Percentiles rank a stretch among this genome's conserved stretches.
phyloP scores from a whole-genome alignment of 1,140 invertebrate genomes.

The Trypoxylus dichotomus region DNA sequence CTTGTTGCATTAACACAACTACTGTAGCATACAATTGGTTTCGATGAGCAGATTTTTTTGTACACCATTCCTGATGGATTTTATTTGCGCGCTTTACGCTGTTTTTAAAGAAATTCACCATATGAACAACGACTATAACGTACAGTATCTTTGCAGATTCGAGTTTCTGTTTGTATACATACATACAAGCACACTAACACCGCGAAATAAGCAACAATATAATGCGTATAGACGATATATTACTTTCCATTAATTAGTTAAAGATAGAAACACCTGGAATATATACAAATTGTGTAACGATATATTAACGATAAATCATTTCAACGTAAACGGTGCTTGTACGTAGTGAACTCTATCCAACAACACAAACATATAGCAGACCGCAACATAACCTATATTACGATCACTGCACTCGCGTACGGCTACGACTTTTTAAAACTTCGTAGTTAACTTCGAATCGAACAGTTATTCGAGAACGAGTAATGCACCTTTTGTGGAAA shows the following conservation, averaged over 20 bases:
- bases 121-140: constrained; percentile 4
- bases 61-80: constrained; percentile 31
- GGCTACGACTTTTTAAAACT: background rate
- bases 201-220: background rate
- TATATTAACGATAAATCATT: constrained; percentile 17
- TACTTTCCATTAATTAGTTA: constrained; percentile 1
- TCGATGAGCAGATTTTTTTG: constrained; percentile 20
- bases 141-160: background rate
- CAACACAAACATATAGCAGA: background rate
- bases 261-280: background rate
- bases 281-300: background rate
- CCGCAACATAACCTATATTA: constrained; percentile 17
- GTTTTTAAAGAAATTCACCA: constrained; percentile 25
- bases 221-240: background rate
- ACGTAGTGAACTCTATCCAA: background rate
- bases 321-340: background rate
- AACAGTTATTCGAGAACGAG: background rate
- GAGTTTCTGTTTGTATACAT: background rate
- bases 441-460: background rate
- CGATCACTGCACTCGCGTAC: background rate
- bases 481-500: background rate
- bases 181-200: background rate
- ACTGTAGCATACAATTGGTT: background rate
- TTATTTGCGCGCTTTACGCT: background rate
- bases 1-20: background rate